Evolutionary conservation across 2,888 invertebrate species (phyloP), one percentile per base, ranked within the genome.

Genomic region (Mechanitis messenoides): DNA sequence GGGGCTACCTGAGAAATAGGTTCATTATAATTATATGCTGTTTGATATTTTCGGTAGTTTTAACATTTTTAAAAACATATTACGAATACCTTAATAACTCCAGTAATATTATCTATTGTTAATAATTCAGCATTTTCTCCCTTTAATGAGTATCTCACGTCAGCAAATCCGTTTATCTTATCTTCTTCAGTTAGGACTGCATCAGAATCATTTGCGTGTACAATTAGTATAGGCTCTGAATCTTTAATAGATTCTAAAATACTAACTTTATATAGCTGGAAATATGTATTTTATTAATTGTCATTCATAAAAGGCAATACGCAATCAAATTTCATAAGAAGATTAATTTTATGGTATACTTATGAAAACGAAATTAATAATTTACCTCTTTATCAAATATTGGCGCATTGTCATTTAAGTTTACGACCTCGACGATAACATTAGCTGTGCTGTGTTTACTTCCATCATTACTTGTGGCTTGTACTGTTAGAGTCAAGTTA

Each of bases 401-500:
- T 0, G 96, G 96, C 64, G 92, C 91, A 77, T 96, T 95, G 73
- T 96, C 96, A 74, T 96, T 96, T 1, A 94, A 91, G 75, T 96
- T 95, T 58, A 92, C 89, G 0, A 96, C 92, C 67, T 92, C 92
- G 33, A 95, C 92, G 53, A 92, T 91, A 1, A 96, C 91, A 66
- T 92, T 93, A 0, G 94, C 94, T 58, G 92, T 91, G 53, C 93
- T 93, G 74, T 92, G 92, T 64, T 92, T 92, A 67, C 81, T 88
- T 2, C 86, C 87, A 68, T 89, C 90, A 63, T 85, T 87, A 64
- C 88, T 89, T 0, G 85, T 90, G 0, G 92, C 92, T 71, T 91
- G 91, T 0, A 93, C 91, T 45, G 91, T 91, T 20, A 93, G 80
- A 9, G 89, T 89, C 53, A 89, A 76, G 76, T 93, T 92, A 67